These are phyloP conservation scores for Argyresthia goedartella DNA, from an alignment of 2,888 invertebrate species.

Conservation along the genomic window DNA sequence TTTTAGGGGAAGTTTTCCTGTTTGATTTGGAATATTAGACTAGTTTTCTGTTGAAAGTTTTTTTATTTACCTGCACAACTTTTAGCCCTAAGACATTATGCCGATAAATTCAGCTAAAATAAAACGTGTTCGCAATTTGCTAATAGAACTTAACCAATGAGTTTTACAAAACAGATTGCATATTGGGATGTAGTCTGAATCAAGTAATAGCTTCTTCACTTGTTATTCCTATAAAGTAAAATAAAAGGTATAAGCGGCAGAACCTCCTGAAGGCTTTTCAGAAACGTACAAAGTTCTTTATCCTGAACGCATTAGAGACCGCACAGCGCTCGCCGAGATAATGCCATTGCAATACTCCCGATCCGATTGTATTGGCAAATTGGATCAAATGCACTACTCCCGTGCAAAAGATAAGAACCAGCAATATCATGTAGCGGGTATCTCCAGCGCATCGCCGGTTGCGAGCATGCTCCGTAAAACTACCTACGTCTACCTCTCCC, in stretches of 20 bases:
- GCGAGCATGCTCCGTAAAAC: constrained; percentile 15
- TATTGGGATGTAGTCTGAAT: neutral
- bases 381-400: constrained; percentile 70
- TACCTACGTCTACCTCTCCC: no score
- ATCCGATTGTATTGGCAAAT: constrained; percentile 71
- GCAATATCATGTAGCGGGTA: constrained; percentile 54
- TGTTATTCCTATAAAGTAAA: no score
- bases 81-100: no score
- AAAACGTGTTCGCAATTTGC: no score
- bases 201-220: neutral
- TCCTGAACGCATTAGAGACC: constrained; percentile 51
- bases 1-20: no score
- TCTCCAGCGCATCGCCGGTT: constrained; percentile 29
- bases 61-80: no score
- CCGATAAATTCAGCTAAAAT: no score
- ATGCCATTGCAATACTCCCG: constrained; percentile 65
- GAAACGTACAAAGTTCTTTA: constrained; percentile 28
- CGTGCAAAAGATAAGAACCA: constrained; percentile 62
- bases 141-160: no score
- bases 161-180: neutral
- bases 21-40: no score
- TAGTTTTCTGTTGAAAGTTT: no score
- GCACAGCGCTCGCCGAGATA: constrained; percentile 49
- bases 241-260: no score
- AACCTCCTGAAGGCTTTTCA: no score